phyloP scores from a whole-genome alignment of 2,113 vertebrate genomes.

The Burhinus bistriatus region DNA sequence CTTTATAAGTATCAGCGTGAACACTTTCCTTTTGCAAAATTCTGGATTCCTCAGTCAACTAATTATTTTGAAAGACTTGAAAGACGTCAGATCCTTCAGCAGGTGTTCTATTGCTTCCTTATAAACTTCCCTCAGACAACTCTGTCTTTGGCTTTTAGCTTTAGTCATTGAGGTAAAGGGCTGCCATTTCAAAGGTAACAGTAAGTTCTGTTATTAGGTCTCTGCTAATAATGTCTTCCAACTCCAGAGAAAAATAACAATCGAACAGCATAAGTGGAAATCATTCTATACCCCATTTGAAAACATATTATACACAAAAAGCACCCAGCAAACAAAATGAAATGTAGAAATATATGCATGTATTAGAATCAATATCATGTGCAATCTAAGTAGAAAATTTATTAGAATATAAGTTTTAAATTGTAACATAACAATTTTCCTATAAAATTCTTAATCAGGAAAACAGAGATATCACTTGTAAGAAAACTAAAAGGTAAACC shows the following conservation, averaged over 20 bases:
- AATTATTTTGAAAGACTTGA: background rate
- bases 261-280: background rate
- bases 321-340: background rate
- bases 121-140: background rate
- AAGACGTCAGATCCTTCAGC: background rate
- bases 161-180: background rate
- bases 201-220: background rate
- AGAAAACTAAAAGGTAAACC: background rate
- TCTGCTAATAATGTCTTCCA: background rate
- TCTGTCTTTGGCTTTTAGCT: background rate
- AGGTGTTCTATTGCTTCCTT: background rate
- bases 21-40: background rate
- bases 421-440: background rate
- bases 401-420: background rate
- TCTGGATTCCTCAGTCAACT: background rate
- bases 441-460: background rate
- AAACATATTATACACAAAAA: background rate
- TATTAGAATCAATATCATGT: background rate
- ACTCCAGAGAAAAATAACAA: background rate
- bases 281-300: background rate
- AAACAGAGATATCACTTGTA: background rate
- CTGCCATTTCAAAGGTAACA: background rate
- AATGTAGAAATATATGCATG: background rate
- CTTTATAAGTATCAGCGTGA: background rate
- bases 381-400: background rate